Evolutionary conservation across 2,113 vertebrate species (phyloP), one percentile per base, ranked within the genome.

Genomic region (Neolamprologus variostigma): DNA sequence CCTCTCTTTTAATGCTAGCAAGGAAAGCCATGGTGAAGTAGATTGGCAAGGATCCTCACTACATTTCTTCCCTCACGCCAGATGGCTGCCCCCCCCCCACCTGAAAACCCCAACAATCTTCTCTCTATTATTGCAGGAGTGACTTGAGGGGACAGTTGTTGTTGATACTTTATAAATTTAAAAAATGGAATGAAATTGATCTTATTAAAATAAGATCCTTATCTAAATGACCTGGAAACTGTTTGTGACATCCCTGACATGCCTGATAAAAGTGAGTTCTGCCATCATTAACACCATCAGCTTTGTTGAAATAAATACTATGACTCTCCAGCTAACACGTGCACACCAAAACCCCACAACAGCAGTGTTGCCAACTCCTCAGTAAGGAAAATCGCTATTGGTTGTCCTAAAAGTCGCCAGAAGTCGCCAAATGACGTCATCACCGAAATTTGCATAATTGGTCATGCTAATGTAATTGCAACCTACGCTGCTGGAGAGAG

Each of bases 1-100:
- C 61, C 61, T 66, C 61, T 37, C 33, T 66, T 66, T 66, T 66
- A 66, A 66, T 66, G 19, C 19, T 66, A 66, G 19, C 19, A 66
- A 66, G 19, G 33, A 66, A 37, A 66, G 61, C 33, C 33, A 37
- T 5, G 31, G 17, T 37, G 33, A 66, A 66, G 33, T 66, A 10
- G 33, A 66, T 37, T n/a, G 61, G 33, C 31, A n/a, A n/a, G 4
- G 61, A n/a, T n/a, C 31, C 2, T 66, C 61, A 35, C 61, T 66
- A 66, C 3, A 66, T 66, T 66, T 66, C 63, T 68, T 40, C 63
- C 63, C 63, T 68, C 63, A 23, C 0, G 0, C 0, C 11, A 6
- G 11, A 68, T 40, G 35, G 4, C 63, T 68, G 19, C 33, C 3
- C 63, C 57, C 63, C 57, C 9, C 28, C 8, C 2, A 9, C 10